Evolutionary conservation across 2,797 vertebrate species (phyloP), one percentile per base, ranked within the genome.

Genomic region (Geotrypetes seraphini): DNA sequence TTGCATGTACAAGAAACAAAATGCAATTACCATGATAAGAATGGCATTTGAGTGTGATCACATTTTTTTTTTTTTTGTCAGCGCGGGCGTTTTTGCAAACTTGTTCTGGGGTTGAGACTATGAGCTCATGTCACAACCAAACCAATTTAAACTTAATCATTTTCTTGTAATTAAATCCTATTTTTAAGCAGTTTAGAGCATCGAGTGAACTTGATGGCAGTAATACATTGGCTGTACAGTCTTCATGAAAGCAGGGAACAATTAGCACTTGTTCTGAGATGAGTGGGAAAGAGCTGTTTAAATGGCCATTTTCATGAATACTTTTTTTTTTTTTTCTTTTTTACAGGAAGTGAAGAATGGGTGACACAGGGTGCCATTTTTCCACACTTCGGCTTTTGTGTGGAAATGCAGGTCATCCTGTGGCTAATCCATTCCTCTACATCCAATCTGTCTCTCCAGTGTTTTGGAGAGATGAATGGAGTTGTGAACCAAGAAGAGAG

Each of bases 321-420:
- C 61, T 22, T 34, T 61, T 60, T 62, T 57, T 60, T 61, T 60
- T 22, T 34, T 61, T 60, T 62, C 57, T 60, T 61, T 60, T 62
- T 57, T 60, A 55, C 55, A 51, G 54, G 43, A 55, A 69, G 47
- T 61, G 36, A 72, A 79, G 65, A 73, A 72, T 44, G 35, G 51
- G 45, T 66, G 53, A 33, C 57, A 36, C 43, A 31, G 59, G 53
- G 59, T 62, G 67, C 59, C 20, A 27, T 53, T 70, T 71, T 63
- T 66, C 47, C 51, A 62, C 58, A 42, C 68, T 68, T 49, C 62
- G 48, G 51, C 69, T 72, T 76, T 73, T 80, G 61, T 80, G 51
- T 63, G 43, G 52, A 65, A 71, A 69, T 57, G n/a, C 69, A 69
- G 69, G 63, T 73, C 47, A 24, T 63, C 53, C 60, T 31, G 18